Base-by-base conservation (phyloP, 2,113 vertebrate genomes). In the Conger conger region DNA sequence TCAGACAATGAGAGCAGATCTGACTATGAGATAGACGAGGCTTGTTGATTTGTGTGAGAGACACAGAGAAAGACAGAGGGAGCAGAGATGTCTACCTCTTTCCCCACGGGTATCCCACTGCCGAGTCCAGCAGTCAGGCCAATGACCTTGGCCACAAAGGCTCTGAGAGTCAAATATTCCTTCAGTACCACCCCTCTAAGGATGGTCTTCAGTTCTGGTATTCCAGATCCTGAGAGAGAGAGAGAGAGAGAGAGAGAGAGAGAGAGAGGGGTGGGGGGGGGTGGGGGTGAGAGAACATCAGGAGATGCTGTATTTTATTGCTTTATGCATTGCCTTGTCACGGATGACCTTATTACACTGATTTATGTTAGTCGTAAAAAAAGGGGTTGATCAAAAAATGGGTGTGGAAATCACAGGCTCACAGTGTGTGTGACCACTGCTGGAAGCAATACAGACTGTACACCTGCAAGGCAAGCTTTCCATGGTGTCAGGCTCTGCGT, bases 151-250 rank as follows among this genome's bases (percentile, higher is more conserved):
- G 98, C 98, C 86, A 99, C 86, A 82, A 99, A 99, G 45, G 98
- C 97, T 90, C 97, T 98, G 81, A 97, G 94, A 1, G 97, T 99
- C 86, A 99, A 95, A 90, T 99, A 99, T 54, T 99, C 98, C 91
- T 98, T 99, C 88, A 99, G 93, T 85, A 99, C 96, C 2, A 99
- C 98, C 11, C 98, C 98, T 45, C 98, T 95, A 82, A 99, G 95
- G 82, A 99, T 99, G 9, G 98, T 99, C 92, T 99, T 99, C 92
- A 99, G 93, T 91, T 99, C 98, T 20, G 98, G 98, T 79, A 99
- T 99, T 16, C 98, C 98, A 79, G 98, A 99, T 82, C 98, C 98
- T 92, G 82, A 30, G 36, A 80, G 4, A 73, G 53, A 85, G 76
- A 63, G 35, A 60, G 27, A 54, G n/a, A 18, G 82, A 83, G n/a